These are phyloP conservation scores for Novumbra hubbsi DNA, from an alignment of 2,797 vertebrate species.

Conservation along the genomic window DNA sequence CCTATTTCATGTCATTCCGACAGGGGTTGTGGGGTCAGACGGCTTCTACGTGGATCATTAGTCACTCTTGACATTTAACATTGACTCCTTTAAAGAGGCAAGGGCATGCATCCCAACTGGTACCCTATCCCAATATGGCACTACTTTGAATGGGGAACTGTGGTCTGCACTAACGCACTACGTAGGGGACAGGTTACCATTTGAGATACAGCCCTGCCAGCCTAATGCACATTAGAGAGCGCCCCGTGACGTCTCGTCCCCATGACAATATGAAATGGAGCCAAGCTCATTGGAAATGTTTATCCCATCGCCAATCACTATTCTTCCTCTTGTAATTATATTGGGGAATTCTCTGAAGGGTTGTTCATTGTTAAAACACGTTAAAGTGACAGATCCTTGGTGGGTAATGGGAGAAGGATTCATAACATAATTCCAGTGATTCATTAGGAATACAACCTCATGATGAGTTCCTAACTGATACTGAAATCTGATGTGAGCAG, in stretches of 20 bases:
- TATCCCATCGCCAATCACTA: neutral
- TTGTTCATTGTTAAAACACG: neutral
- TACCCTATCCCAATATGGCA: neutral
- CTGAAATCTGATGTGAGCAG: neutral
- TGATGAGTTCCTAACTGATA: neutral
- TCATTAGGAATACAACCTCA: conserved; percentile 42
- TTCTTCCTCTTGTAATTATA: neutral
- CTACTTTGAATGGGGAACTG: neutral
- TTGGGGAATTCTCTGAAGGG: neutral
- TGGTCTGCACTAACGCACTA: neutral
- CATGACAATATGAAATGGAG: neutral
- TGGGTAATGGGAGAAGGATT: conserved; percentile 39
- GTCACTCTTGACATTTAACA: conserved; percentile 64
- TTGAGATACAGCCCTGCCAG: neutral
- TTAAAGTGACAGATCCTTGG: conserved; percentile 45
- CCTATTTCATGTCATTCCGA: conserved; percentile 48
- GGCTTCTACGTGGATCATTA: conserved; percentile 55
- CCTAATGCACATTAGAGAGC: neutral
- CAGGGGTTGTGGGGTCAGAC: conserved; percentile 50
- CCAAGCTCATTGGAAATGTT: neutral
- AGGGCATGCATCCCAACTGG: neutral
- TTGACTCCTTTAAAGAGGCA: conserved; percentile 48
- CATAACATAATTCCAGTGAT: conserved; percentile 45
- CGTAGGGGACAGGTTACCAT: neutral
- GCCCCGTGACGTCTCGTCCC: neutral